phyloP scores from a whole-genome alignment of 2,888 invertebrate genomes.

The Iselma pallidipennis region DNA sequence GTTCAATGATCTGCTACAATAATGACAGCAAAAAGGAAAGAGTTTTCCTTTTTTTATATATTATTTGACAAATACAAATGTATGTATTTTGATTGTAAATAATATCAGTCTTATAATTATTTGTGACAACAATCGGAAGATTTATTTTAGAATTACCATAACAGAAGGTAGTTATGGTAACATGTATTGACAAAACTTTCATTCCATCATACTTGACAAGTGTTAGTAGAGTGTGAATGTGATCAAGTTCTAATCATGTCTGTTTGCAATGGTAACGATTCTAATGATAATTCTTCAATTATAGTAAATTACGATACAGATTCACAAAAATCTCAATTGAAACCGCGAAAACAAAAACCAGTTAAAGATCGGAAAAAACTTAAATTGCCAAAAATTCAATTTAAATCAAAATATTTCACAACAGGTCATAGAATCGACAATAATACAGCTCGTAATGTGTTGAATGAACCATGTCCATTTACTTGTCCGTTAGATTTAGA shows the following conservation, averaged over 20 bases:
- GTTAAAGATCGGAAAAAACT: slow-evolving; percentile 10
- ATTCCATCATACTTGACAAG: background rate
- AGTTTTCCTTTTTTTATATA: too few species aligned
- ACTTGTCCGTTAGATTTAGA: slow-evolving; percentile 53
- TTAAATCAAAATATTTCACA: slow-evolving; percentile 43
- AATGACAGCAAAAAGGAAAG: background rate
- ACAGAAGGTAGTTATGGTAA: background rate
- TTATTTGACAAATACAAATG: too few species aligned
- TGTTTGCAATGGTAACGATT: background rate
- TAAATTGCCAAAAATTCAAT: slow-evolving; percentile 8
- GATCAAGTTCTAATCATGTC: background rate
- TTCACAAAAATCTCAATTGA: background rate
- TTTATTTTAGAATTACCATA: too few species aligned
- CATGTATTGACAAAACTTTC: background rate
- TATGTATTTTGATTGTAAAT: background rate
- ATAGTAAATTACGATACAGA: slow-evolving; percentile 11
- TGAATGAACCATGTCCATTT: slow-evolving; percentile 55
- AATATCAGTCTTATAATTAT: too few species aligned
- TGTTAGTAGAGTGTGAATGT: background rate
- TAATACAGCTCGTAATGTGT: slow-evolving; percentile 45
- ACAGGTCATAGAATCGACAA: slow-evolving; percentile 39
- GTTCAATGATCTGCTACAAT: background rate
- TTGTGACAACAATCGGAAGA: too few species aligned
- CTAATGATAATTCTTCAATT: slow-evolving; percentile 4
- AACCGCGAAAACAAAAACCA: background rate